A percentile compares a stretch with the other conserved stretches of the same genome.
Evolutionary conservation across 2,113 vertebrate genomes (phyloP).

Genomic region (Crocuta crocuta): DNA sequence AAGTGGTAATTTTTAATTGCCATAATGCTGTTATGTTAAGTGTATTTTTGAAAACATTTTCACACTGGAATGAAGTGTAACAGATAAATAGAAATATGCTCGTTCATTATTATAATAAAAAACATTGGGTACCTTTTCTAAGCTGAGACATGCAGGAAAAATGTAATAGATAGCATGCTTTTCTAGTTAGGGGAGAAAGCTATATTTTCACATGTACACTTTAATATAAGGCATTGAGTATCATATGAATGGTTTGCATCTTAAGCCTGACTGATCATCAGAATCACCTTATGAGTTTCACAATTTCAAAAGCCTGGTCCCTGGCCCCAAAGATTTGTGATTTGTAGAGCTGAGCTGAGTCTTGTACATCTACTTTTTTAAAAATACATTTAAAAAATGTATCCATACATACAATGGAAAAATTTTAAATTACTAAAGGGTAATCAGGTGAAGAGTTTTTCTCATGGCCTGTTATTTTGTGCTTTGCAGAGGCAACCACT

Average conservation of each 20-base stretch:
- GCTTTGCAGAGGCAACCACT: neutral
- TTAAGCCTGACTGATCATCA: neutral
- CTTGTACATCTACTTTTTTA: neutral
- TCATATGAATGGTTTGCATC: neutral
- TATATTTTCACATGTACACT: neutral
- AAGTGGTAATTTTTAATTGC: neutral
- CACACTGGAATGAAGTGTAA: neutral
- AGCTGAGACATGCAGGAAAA: neutral
- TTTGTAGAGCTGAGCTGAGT: slow-evolving; percentile 17
- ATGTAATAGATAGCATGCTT: neutral
- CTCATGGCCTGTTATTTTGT: neutral
- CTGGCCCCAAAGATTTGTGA: neutral
- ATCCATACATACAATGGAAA: neutral
- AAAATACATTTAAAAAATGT: neutral
- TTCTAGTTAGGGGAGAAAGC: neutral
- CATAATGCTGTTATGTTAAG: neutral
- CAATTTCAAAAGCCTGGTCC: neutral
- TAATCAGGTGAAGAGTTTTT: neutral
- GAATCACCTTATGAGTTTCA: slow-evolving; percentile 12
- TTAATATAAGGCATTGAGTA: neutral
- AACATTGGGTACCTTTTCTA: neutral
- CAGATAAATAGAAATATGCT: slow-evolving; percentile 14
- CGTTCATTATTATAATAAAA: neutral
- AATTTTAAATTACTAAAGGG: neutral
- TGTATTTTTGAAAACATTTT: slow-evolving; percentile 18